A percentile compares a stretch with the other conserved stretches of the same genome.
phyloP scores from a whole-genome alignment of 2,797 vertebrate species.

The Enoplosus armatus region DNA sequence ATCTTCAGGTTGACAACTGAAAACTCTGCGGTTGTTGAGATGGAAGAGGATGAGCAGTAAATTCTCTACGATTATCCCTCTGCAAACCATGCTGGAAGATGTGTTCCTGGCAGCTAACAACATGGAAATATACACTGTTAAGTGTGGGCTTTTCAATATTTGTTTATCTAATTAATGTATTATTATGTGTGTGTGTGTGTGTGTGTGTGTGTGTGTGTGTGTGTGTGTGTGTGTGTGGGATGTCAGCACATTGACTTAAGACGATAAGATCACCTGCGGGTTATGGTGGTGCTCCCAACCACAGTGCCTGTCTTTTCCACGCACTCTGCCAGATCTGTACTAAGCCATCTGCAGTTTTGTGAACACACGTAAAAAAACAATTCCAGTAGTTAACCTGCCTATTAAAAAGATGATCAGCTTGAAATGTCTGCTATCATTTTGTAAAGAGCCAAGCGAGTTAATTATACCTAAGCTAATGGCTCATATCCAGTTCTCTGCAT shows the following conservation, averaged over 20 bases:
- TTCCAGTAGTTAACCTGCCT: constrained; percentile 30
- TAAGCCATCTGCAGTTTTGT: constrained; percentile 52
- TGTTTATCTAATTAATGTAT: constrained; percentile 40
- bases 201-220: constrained; percentile 16
- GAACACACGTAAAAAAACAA: constrained; percentile 41
- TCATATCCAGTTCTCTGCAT: not conserved
- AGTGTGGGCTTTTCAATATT: constrained; percentile 24
- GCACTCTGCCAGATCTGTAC: constrained; percentile 56
- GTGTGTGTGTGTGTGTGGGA: constrained; percentile 15
- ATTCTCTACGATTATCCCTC: constrained; percentile 70
- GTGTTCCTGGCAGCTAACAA: constrained; percentile 45
- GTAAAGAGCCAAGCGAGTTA: constrained; percentile 11
- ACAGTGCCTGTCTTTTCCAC: constrained; percentile 58
- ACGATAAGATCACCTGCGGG: constrained; percentile 63
- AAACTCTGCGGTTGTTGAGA: constrained; percentile 65
- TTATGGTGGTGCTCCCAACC: constrained; percentile 41
- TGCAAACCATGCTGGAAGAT: constrained; percentile 55
- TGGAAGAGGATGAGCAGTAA: constrained; percentile 64
- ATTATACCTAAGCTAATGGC: constrained; percentile 7
- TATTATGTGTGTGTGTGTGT: constrained; percentile 20
- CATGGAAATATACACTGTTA: constrained; percentile 11
- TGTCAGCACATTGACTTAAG: constrained; percentile 47
- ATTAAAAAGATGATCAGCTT: constrained; percentile 27
- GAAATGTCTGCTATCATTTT: constrained; percentile 39
- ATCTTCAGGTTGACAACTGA: constrained; percentile 72